phyloP scores from a whole-genome alignment of 2,888 invertebrate genomes.

The Pyrrhosoma nymphula region DNA sequence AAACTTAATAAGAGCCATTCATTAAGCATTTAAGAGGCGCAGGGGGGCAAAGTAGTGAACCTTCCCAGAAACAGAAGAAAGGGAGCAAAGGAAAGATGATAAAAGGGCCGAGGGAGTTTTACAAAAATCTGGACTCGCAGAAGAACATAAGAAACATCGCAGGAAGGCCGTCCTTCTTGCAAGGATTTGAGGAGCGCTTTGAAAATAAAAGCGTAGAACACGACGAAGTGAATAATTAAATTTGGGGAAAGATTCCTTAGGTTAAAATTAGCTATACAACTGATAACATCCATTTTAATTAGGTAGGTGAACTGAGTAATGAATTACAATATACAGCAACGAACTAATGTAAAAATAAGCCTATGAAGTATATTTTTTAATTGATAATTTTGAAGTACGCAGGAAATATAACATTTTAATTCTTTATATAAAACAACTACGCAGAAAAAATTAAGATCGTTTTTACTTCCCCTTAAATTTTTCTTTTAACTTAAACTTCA shows the following conservation, averaged over 20 bases:
- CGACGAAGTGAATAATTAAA: background rate
- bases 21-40: background rate
- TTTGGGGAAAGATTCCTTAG: background rate
- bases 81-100: background rate
- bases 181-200: slow-evolving; percentile 5
- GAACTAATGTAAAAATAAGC: too few species aligned
- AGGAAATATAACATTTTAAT: too few species aligned
- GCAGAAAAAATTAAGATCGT: too few species aligned
- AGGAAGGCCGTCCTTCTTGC: background rate
- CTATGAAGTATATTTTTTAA: too few species aligned
- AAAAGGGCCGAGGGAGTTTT: background rate
- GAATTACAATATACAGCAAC: too few species aligned
- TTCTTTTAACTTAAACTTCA: too few species aligned
- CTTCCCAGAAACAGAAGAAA: background rate
- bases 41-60: background rate
- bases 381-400: too few species aligned
- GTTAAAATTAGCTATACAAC: background rate
- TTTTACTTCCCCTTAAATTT: too few species aligned
- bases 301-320: too few species aligned
- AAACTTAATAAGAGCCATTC: slow-evolving; percentile 27
- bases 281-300: too few species aligned
- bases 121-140: background rate
- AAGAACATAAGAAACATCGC: background rate
- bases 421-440: too few species aligned
- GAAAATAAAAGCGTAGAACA: background rate